Evolutionary conservation across 2,113 vertebrate species (phyloP).

Genomic region (Rhineura floridana): DNA sequence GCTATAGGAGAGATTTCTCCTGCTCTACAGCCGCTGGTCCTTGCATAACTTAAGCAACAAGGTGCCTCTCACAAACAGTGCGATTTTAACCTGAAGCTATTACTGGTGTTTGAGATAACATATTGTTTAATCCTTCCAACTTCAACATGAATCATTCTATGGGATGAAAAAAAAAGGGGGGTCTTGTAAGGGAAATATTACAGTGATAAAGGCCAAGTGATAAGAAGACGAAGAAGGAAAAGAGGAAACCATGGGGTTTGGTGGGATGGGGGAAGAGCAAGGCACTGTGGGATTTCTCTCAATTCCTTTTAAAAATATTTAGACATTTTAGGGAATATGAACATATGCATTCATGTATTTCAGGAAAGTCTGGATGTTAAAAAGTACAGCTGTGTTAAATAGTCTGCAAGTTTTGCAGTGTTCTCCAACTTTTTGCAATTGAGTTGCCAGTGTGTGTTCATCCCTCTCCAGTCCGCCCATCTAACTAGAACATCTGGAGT

Average conservation of each 20-base stretch:
- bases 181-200: conserved; percentile 51
- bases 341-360: not conserved
- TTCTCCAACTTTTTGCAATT: not conserved
- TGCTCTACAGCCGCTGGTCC: conserved; percentile 59
- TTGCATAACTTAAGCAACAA: conserved; percentile 68
- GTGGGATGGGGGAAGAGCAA: not conserved
- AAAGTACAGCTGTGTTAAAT: not conserved
- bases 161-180: conserved; percentile 37
- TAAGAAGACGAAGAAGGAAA: conserved; percentile 41
- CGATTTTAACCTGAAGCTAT: conserved; percentile 67
- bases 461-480: not conserved
- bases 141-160: conserved; percentile 72
- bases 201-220: conserved; percentile 48
- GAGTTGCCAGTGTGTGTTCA: too few relatives aligned
- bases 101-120: conserved; percentile 58
- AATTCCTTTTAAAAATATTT: not conserved
- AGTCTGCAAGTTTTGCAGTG: not conserved
- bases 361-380: not conserved
- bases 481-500: not conserved
- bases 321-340: not conserved
- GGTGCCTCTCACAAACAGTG: conserved; percentile 55
- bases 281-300: not conserved
- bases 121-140: conserved; percentile 72
- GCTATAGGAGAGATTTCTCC: conserved; percentile 51
- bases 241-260: conserved; percentile 27